phyloP scores from a whole-genome alignment of 2,888 invertebrate species.

The Agriopis leucophaearia region DNA sequence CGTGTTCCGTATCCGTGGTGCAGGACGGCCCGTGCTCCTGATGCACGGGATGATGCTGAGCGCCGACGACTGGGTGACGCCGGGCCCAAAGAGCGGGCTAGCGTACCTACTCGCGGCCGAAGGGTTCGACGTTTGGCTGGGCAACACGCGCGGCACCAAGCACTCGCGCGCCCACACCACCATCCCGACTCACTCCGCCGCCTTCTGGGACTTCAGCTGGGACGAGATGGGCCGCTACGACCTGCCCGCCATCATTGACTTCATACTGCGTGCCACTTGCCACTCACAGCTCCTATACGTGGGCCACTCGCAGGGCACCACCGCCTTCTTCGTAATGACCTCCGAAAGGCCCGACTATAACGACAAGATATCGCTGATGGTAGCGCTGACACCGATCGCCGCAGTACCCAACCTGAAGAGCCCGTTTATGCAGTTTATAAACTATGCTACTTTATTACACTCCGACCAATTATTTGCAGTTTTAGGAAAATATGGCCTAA shows the following conservation, averaged over 20 bases:
- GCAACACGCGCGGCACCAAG: conserved; percentile 90
- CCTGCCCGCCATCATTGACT: conserved; percentile 91
- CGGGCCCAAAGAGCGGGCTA: conserved; percentile 83
- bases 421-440: conserved; percentile 40
- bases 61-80: conserved; percentile 89
- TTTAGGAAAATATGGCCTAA: conserved; percentile 8
- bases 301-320: conserved; percentile 90
- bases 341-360: conserved; percentile 87
- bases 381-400: conserved; percentile 57
- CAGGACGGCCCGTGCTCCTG: conserved; percentile 82
- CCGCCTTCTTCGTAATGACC: conserved; percentile 87
- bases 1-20: conserved; percentile 89
- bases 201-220: conserved; percentile 90
- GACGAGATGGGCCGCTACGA: conserved; percentile 92
- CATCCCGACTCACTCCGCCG: conserved; percentile 58
- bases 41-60: conserved; percentile 91
- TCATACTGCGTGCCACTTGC: conserved; percentile 84
- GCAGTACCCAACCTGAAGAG: conserved; percentile 52
- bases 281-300: conserved; percentile 88
- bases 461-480: conserved; percentile 1
- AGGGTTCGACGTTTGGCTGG: conserved; percentile 92
- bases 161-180: conserved; percentile 85
- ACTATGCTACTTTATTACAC: conserved; percentile 24
- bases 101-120: conserved; percentile 83
- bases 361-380: conserved; percentile 82